phyloP scores from a whole-genome alignment of 2,888 invertebrate genomes.

The Cartodere bifasciata region DNA sequence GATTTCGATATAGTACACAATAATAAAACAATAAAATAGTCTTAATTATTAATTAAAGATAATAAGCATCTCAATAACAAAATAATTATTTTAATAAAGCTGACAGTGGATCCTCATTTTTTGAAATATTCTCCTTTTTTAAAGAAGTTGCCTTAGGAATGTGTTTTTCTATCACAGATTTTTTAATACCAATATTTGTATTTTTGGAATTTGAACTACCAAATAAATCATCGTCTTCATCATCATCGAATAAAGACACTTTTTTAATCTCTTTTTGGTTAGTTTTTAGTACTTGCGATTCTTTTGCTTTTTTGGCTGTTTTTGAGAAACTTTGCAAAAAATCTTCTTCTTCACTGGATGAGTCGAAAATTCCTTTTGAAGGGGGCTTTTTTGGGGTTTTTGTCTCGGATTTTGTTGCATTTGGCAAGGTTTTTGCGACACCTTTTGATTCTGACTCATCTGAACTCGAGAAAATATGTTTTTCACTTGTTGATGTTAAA shows the following conservation, averaged over 20 bases:
- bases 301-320: slow-evolving; percentile 6
- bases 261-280: background rate
- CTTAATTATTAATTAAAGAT: too few species aligned
- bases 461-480: background rate
- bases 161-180: slow-evolving; percentile 16
- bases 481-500: slow-evolving; percentile 4
- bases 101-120: slow-evolving; percentile 25
- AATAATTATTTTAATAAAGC: slow-evolving; percentile 19
- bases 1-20: too few species aligned
- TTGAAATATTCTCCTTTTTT: slow-evolving; percentile 25
- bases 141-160: slow-evolving; percentile 18
- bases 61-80: too few species aligned
- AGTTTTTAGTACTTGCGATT: slow-evolving; percentile 9
- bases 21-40: too few species aligned
- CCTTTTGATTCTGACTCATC: background rate
- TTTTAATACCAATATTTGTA: slow-evolving; percentile 8
- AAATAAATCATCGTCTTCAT: slow-evolving; percentile 26
- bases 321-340: slow-evolving; percentile 9
- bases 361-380: too few species aligned
- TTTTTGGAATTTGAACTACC: slow-evolving; percentile 11
- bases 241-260: slow-evolving; percentile 27
- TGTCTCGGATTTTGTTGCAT: too few species aligned
- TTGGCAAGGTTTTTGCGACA: too few species aligned
- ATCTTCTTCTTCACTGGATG: slow-evolving; percentile 13
- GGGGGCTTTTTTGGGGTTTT: too few species aligned